These are phyloP conservation scores for Drosophila kuntzei DNA, from an alignment of 2,888 invertebrate species.

Conservation along the genomic window DNA sequence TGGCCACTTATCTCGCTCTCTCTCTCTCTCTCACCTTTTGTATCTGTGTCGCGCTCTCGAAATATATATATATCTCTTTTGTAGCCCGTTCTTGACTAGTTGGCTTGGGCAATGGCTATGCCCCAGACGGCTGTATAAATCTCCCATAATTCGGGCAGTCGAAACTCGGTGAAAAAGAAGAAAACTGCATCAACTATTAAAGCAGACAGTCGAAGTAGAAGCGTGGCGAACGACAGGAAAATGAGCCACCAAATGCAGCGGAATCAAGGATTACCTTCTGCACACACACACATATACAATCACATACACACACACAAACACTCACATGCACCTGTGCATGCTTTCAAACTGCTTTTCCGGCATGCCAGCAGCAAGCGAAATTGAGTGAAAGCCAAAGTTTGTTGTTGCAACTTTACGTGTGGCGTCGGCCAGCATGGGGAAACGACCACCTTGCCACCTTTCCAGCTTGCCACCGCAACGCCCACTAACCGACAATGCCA, in stretches of 20 bases:
- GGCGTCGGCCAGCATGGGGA: constrained; percentile 36
- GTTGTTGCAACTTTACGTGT: constrained; percentile 69
- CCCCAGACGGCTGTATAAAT: constrained; percentile 69
- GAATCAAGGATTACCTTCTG: constrained; percentile 71
- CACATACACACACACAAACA: constrained; percentile 20
- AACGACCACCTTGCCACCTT: constrained; percentile 4
- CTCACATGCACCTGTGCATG: constrained; percentile 29
- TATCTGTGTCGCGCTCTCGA: background rate
- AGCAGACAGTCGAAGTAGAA: constrained; percentile 35
- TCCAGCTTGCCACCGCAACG: constrained; percentile 23
- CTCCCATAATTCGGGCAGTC: constrained; percentile 67
- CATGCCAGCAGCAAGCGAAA: constrained; percentile 57
- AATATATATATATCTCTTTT: background rate
- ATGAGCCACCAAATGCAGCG: constrained; percentile 69
- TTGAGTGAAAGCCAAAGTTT: constrained; percentile 76
- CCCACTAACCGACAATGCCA: constrained; percentile 46
- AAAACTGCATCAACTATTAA: constrained; percentile 55
- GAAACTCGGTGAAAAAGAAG: constrained; percentile 29
- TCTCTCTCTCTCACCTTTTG: background rate
- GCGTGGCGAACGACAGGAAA: constrained; percentile 52
- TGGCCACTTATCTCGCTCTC: constrained; percentile 65
- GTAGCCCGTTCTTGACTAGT: constrained; percentile 48
- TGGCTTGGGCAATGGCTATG: constrained; percentile 49
- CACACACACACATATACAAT: constrained; percentile 17
- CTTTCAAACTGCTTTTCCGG: constrained; percentile 59